phyloP scores from a whole-genome alignment of 2,888 invertebrate genomes.

The Eristalis tenax region DNA sequence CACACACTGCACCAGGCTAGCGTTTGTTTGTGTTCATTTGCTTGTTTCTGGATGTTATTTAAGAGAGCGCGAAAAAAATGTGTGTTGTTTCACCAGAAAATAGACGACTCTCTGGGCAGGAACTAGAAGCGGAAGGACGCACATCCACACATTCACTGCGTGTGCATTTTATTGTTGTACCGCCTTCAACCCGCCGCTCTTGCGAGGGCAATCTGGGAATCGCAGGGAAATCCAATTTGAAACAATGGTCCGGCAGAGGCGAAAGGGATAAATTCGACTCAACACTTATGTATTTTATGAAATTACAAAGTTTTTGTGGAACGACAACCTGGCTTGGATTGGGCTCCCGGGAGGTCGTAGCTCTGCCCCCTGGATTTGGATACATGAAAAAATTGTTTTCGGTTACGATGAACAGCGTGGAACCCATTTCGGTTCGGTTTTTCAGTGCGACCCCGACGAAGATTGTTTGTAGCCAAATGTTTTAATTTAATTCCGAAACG shows the following conservation, averaged over 20 bases:
- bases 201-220: neutral
- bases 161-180: slow-evolving; percentile 30
- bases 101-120: neutral
- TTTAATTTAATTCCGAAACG: slow-evolving; percentile 53
- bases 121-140: slow-evolving; percentile 29
- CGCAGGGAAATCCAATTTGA: slow-evolving; percentile 1
- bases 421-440: slow-evolving; percentile 23
- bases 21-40: slow-evolving; percentile 37
- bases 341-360: neutral
- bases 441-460: slow-evolving; percentile 12
- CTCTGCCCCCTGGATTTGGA: neutral
- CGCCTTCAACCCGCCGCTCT: neutral
- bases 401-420: slow-evolving; percentile 1
- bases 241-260: neutral
- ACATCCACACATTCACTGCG: neutral
- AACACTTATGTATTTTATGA: slow-evolving; percentile 38
- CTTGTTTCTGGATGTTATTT: slow-evolving; percentile 32
- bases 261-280: slow-evolving; percentile 30
- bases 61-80: neutral
- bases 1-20: neutral
- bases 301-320: slow-evolving; percentile 26
- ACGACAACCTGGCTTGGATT: neutral
- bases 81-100: neutral
- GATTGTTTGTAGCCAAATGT: slow-evolving; percentile 52
- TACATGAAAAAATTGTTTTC: slow-evolving; percentile 28